Percentiles rank a stretch among this genome's conserved stretches.
Evolutionary conservation across 2,113 vertebrate genomes (phyloP).

Genomic region (Chionomys nivalis): DNA sequence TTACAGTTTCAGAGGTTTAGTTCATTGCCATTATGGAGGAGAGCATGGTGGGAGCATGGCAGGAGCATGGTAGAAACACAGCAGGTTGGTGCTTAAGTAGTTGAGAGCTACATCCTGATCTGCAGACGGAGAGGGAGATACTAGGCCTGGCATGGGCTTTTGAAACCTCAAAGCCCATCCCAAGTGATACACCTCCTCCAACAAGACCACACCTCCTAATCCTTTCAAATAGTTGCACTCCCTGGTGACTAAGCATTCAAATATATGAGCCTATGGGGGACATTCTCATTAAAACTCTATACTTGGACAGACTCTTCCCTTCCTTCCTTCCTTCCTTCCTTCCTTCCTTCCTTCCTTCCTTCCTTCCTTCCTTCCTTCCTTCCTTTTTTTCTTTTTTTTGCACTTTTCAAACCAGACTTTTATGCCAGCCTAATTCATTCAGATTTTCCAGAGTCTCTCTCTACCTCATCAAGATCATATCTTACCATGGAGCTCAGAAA

Average conservation of each 20-base stretch:
- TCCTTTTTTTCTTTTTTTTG: neutral
- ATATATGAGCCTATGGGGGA: neutral
- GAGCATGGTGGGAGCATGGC: neutral
- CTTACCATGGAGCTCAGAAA: neutral
- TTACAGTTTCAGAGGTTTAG: neutral
- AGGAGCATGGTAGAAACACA: too few species aligned
- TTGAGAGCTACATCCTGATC: neutral
- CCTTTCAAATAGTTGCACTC: neutral
- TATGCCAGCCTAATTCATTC: neutral
- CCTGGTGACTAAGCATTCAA: neutral
- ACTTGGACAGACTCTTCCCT: neutral
- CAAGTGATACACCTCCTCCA: neutral
- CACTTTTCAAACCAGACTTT: neutral
- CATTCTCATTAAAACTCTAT: neutral
- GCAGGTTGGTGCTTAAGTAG: too few species aligned
- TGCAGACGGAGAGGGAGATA: neutral
- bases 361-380: neutral
- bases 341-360: rapidly evolving
- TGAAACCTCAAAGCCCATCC: neutral
- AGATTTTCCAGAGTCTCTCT: neutral
- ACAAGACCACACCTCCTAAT: neutral
- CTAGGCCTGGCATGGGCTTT: neutral
- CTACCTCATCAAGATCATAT: neutral
- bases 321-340: neutral
- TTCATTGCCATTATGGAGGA: neutral